Conservation (phyloP, 2,797 vertebrate species). For the Gallinago stenura region DNA sequence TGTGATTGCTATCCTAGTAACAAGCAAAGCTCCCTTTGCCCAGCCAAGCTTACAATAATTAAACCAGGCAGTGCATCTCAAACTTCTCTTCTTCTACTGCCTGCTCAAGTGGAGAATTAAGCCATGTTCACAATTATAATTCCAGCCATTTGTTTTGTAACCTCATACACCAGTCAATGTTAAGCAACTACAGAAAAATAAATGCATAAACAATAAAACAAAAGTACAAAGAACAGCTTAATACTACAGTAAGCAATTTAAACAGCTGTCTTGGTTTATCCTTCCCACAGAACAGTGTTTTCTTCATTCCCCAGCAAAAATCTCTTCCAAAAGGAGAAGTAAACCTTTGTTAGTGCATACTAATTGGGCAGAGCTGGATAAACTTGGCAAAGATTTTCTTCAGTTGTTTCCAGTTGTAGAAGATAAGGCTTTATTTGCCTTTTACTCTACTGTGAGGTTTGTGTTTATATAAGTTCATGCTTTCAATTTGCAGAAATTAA, state of each 20-base stretch:
- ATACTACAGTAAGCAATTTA: conserved; percentile 5
- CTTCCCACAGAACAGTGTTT: background rate
- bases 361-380: background rate
- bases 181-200: background rate
- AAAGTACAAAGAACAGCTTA: conserved; percentile 16
- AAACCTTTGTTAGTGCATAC: conserved; percentile 9
- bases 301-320: background rate
- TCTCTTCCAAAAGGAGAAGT: background rate
- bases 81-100: background rate
- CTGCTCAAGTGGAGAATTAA: background rate
- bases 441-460: background rate
- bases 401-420: background rate
- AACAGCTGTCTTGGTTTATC: conserved; percentile 23
- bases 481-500: background rate
- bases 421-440: background rate
- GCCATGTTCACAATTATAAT: background rate
- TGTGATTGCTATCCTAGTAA: background rate
- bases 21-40: background rate
- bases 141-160: background rate
- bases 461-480: background rate
- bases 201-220: background rate
- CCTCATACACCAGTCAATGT: background rate
- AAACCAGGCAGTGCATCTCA: background rate
- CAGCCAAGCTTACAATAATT: background rate
- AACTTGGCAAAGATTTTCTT: background rate